Conservation (phyloP, 2,113 vertebrate species). For the Ammodytes dubius region DNA sequence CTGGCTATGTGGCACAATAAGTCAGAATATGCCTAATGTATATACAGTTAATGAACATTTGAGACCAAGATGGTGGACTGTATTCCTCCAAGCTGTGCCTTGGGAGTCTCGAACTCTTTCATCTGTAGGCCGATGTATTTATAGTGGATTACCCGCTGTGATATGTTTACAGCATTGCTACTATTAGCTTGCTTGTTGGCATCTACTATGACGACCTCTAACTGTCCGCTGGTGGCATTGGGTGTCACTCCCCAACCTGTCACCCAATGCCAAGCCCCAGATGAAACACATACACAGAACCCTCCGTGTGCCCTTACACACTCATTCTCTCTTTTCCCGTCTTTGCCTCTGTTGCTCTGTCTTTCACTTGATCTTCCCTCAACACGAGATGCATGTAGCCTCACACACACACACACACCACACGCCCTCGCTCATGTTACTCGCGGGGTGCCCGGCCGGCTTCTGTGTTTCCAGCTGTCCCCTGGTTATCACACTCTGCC, state of each 20-base stretch:
- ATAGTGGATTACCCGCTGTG: conserved; percentile 18
- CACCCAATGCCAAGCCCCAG: conserved; percentile 51
- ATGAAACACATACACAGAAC: conserved; percentile 30
- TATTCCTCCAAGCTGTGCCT: not conserved
- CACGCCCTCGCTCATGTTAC: conserved; percentile 64
- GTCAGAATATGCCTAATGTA: too few species aligned
- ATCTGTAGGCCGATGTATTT: conserved; percentile 42
- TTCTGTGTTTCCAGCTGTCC: conserved; percentile 68
- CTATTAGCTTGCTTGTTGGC: conserved; percentile 57
- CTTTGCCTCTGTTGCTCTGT: conserved; percentile 22
- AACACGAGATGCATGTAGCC: conserved; percentile 31
- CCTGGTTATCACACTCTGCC: conserved; percentile 55
- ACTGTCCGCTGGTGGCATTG: conserved; percentile 38
- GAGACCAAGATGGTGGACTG: not conserved
- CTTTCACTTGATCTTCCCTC: conserved; percentile 33
- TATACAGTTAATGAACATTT: too few species aligned
- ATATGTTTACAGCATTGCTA: conserved; percentile 49
- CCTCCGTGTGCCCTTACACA: conserved; percentile 11
- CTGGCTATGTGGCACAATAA: too few species aligned
- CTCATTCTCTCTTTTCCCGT: conserved; percentile 5
- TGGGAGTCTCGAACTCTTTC: conserved; percentile 2
- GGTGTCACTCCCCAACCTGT: conserved; percentile 55
- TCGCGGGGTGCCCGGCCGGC: conserved; percentile 37
- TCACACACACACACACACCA: conserved; percentile 56
- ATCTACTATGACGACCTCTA: conserved; percentile 69